Evolutionary conservation across 2,113 vertebrate genomes (phyloP), one percentile per base, ranked within the genome.

Genomic region (Seriola aureovittata): DNA sequence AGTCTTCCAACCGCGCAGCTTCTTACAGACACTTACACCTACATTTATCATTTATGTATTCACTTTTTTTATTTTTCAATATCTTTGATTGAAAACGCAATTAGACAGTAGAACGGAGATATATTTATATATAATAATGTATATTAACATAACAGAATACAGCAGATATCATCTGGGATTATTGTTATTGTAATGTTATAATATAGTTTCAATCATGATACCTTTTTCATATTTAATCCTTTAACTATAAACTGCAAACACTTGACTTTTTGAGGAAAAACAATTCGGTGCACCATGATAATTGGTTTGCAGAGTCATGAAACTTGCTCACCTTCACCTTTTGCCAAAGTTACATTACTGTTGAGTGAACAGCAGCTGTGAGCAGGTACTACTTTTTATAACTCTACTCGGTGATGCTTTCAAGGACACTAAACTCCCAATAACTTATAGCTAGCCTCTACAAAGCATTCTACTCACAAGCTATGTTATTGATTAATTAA

Each of bases 301-400:
- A 50, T 48, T 16, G 13, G 13, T 50, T 17, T 29, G 14, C n/a
- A 60, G 9, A 48, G 25, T 54, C 21, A 40, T 32, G 8, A 36
- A 55, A 46, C 64, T 16, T 34, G 42, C 32, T 71, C 29, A 72
- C n/a, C 32, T 72, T 60, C 23, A 64, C 62, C 5, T 19, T 64
- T 40, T 64, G n/a, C 21, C 16, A 29, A 46, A 75, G 60, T 75
- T 44, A 59, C 14, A 57, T 57, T 46, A 9, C 29, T 74, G 44
- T 62, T 60, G 62, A 63, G 71, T 69, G 72, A 76, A 63, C 54
- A 72, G 80, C 77, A 67, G 75, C 57, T 68, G 55, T 62, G 80
- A 79, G 46, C 52, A 71, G 36, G 25, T 46, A 36, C 71, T 71
- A 76, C n/a, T 80, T 81, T 72, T 55, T 76, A 62, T 4, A 80